A percentile compares a stretch with the other conserved stretches of the same genome.
Conservation (phyloP, 2,113 vertebrate genomes). For the Holacanthus passer region DNA sequence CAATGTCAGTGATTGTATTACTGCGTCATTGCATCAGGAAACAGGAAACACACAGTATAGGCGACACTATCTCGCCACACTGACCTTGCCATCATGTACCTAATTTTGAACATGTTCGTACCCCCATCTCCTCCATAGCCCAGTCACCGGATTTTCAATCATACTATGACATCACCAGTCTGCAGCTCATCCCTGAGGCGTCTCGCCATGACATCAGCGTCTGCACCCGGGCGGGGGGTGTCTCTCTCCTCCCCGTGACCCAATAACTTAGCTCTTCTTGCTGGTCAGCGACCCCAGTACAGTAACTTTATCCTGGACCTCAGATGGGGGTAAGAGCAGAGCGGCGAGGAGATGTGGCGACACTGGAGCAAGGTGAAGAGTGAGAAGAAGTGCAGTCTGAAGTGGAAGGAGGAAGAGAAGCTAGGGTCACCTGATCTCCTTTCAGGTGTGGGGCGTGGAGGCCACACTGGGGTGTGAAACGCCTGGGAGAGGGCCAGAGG, state of each 20-base stretch:
- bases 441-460: slow-evolving; percentile 45
- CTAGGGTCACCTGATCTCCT: slow-evolving; percentile 51
- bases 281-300: slow-evolving; percentile 39
- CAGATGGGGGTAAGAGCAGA: slow-evolving; percentile 20
- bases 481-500: slow-evolving; percentile 40
- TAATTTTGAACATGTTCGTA: slow-evolving; percentile 18
- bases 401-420: neutral
- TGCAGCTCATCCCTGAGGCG: slow-evolving; percentile 48
- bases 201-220: slow-evolving; percentile 69
- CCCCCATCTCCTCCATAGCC: neutral
- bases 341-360: slow-evolving; percentile 12
- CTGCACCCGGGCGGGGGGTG: slow-evolving; percentile 54
- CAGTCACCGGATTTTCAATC: slow-evolving; percentile 29
- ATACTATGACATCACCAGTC: slow-evolving; percentile 71
- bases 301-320: slow-evolving; percentile 49
- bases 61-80: neutral
- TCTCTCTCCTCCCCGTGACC: slow-evolving; percentile 45
- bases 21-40: neutral
- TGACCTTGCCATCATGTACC: neutral
- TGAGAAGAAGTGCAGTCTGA: slow-evolving; percentile 15
- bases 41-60: neutral
- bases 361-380: slow-evolving; percentile 39
- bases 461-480: slow-evolving; percentile 76
- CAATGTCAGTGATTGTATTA: neutral
- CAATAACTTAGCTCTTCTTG: slow-evolving; percentile 45